phyloP scores from a whole-genome alignment of 2,113 vertebrate genomes.

The Rhegmatorhina hoffmannsi region DNA sequence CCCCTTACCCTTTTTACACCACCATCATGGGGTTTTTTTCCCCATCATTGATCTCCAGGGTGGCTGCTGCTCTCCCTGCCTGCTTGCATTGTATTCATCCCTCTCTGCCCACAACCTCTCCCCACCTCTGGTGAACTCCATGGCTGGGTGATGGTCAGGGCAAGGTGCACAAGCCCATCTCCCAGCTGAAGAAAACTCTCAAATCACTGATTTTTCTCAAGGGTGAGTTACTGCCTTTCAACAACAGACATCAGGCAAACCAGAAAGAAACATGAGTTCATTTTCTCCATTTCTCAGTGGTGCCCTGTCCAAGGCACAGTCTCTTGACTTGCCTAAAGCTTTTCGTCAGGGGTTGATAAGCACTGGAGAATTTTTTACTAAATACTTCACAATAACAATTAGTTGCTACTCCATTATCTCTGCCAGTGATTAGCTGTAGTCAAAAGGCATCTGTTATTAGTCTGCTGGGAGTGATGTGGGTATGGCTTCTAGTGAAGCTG shows the following conservation, averaged over 20 bases:
- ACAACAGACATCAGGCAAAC: not conserved
- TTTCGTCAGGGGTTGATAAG: not conserved
- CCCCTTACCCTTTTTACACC: not conserved
- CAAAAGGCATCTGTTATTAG: not conserved
- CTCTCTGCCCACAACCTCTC: not conserved
- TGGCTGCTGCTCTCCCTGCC: not conserved
- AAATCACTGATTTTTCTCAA: not conserved
- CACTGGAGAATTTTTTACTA: not conserved
- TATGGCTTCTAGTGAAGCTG: not conserved
- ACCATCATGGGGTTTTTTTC: not conserved
- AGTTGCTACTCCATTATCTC: slow-evolving; percentile 7
- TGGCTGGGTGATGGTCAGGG: not conserved
- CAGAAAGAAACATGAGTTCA: not conserved
- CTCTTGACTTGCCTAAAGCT: not conserved
- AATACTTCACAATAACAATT: not conserved
- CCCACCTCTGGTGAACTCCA: not conserved
- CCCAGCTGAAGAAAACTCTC: not conserved
- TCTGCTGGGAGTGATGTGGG: not conserved
- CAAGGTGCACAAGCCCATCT: not conserved
- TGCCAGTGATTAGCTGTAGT: not conserved
- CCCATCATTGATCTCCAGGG: fast-evolving
- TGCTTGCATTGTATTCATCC: not conserved
- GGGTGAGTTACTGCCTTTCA: not conserved
- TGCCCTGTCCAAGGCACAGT: fast-evolving
- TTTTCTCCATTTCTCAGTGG: not conserved